phyloP scores from a whole-genome alignment of 1,140 invertebrate species.

The Drosophila orena region DNA sequence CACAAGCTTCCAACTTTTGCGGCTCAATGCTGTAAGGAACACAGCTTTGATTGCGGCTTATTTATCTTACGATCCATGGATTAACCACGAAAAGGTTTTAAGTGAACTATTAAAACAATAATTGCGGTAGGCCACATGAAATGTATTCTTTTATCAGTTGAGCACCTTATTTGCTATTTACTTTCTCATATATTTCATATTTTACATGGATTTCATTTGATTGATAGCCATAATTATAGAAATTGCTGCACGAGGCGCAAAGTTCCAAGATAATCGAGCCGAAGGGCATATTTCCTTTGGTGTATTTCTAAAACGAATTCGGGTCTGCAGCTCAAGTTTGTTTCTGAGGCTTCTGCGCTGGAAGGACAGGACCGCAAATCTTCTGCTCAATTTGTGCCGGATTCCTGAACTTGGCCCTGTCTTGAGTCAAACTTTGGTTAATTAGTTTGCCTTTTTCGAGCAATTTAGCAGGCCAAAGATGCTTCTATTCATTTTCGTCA shows the following conservation, averaged over 20 bases:
- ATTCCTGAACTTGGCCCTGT: constrained; percentile 17
- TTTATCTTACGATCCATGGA: background rate
- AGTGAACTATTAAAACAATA: no score
- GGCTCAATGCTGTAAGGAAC: no score
- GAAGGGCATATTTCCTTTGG: background rate
- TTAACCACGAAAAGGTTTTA: no score
- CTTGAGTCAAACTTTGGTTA: constrained; percentile 54
- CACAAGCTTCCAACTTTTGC: background rate
- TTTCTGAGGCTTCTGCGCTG: background rate
- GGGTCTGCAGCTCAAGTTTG: background rate
- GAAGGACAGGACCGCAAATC: constrained; percentile 28
- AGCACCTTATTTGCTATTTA: background rate
- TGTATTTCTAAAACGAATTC: background rate
- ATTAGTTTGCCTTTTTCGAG: constrained; percentile 68
- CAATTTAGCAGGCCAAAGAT: constrained; percentile 59
- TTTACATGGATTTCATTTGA: background rate
- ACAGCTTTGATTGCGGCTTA: background rate
- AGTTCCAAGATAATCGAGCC: background rate
- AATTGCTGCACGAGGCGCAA: background rate
- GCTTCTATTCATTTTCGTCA: constrained; percentile 39
- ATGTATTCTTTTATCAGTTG: no score
- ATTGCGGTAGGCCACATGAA: no score
- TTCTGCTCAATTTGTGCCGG: constrained; percentile 62
- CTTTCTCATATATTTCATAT: background rate
- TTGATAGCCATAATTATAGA: background rate